Evolutionary conservation across 2,888 invertebrate genomes (phyloP).

Genomic region (Andrena hattorfiana): DNA sequence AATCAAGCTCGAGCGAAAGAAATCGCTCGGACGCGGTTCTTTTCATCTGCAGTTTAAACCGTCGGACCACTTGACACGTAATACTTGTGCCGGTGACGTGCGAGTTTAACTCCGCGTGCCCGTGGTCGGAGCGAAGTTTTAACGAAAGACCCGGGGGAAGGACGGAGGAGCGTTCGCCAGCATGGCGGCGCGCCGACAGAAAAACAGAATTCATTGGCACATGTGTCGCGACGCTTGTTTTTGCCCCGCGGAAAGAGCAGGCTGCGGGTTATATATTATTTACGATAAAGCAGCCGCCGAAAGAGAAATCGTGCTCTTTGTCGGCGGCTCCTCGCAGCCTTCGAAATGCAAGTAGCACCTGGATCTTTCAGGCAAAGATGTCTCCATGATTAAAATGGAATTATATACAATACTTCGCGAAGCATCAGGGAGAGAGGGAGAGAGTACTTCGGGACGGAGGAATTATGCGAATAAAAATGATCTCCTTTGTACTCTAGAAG

Average conservation of each 20-base stretch:
- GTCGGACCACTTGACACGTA: constrained; percentile 44
- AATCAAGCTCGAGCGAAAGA: constrained; percentile 16
- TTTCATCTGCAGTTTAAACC: constrained; percentile 40
- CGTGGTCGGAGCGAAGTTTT: constrained; percentile 30
- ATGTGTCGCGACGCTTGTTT: background rate
- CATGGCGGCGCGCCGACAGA: background rate
- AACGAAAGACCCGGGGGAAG: constrained; percentile 22
- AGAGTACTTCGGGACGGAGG: background rate
- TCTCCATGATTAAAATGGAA: background rate
- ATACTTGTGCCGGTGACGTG: constrained; percentile 19
- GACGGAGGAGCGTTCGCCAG: constrained; percentile 5
- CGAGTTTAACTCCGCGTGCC: background rate
- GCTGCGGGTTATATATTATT: background rate
- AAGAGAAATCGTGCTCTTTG: background rate
- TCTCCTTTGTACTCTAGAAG: constrained; percentile 6
- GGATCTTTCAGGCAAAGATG: background rate
- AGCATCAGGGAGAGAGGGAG: background rate
- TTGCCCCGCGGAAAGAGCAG: background rate
- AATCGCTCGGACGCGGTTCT: constrained; percentile 33
- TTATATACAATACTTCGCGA: background rate
- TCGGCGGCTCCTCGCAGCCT: background rate
- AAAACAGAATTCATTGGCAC: constrained; percentile 33
- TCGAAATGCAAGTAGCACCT: background rate
- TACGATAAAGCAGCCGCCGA: background rate
- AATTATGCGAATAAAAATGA: background rate